Conservation (phyloP, 2,888 invertebrate species). For the Poecilobothrus nobilitatus region DNA sequence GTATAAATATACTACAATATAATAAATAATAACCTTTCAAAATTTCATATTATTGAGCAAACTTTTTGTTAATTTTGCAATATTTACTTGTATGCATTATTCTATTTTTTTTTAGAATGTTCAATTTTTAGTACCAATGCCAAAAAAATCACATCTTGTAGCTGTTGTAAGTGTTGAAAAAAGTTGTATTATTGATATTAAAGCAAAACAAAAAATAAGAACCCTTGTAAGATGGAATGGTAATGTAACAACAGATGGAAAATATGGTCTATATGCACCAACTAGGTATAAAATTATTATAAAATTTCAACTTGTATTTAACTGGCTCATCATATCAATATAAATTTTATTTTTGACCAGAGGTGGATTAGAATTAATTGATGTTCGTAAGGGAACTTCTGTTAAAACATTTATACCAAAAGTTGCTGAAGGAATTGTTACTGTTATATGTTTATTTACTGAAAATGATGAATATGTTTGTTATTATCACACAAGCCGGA, state of each 20-base stretch:
- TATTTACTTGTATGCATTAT: too few relatives aligned
- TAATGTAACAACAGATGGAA: constrained; percentile 75
- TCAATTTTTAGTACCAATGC: constrained; percentile 65
- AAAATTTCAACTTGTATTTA: too few relatives aligned
- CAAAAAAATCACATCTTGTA: constrained; percentile 75
- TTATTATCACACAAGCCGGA: constrained; percentile 92
- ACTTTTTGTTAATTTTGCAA: too few relatives aligned
- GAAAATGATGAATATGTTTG: constrained; percentile 90
- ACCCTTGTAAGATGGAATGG: constrained; percentile 92
- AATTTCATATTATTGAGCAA: too few relatives aligned
- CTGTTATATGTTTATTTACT: constrained; percentile 89
- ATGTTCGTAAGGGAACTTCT: constrained; percentile 80
- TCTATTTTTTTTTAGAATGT: constrained; percentile 53
- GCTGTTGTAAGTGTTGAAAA: constrained; percentile 86
- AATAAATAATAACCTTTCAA: too few relatives aligned
- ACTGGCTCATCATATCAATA: constrained; percentile 27
- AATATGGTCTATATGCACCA: constrained; percentile 87
- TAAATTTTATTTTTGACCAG: constrained; percentile 50
- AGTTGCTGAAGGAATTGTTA: constrained; percentile 95
- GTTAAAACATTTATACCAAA: constrained; percentile 85
- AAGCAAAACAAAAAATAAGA: constrained; percentile 77
- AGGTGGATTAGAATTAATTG: constrained; percentile 87
- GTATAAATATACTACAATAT: too few relatives aligned
- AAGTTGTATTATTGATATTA: constrained; percentile 81
- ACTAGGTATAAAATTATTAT: constrained; percentile 46